phyloP scores from a whole-genome alignment of 2,888 invertebrate genomes.

The Phortica magna region DNA sequence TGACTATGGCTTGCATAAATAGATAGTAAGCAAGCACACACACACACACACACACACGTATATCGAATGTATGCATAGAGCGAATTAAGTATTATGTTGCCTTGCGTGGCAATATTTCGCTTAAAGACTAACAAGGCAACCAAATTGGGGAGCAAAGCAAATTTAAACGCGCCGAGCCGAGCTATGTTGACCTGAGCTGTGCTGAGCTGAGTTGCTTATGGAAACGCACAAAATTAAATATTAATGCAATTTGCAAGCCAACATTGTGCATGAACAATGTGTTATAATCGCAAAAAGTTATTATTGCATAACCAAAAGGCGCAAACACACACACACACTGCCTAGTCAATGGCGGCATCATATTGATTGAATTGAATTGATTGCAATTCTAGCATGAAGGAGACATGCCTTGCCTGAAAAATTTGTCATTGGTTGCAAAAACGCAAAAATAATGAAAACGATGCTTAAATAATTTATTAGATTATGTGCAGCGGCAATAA shows the following conservation, averaged over 20 bases:
- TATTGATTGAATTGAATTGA: slow-evolving; percentile 24
- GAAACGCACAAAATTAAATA: slow-evolving; percentile 27
- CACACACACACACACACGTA: not conserved
- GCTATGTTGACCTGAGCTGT: not conserved
- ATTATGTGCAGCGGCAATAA: slow-evolving; percentile 25
- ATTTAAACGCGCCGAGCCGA: not conserved
- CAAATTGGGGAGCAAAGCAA: not conserved
- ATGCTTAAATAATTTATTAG: slow-evolving; percentile 52
- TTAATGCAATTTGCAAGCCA: slow-evolving; percentile 25
- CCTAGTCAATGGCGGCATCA: not conserved
- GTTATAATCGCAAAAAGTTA: slow-evolving; percentile 32
- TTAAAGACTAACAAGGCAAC: not conserved
- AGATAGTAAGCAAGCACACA: slow-evolving; percentile 4
- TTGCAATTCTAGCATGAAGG: slow-evolving; percentile 7
- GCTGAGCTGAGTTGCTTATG: not conserved
- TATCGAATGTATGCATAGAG: not conserved
- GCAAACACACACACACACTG: not conserved
- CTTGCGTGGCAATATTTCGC: not conserved
- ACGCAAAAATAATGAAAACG: slow-evolving; percentile 49
- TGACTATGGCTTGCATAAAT: not conserved
- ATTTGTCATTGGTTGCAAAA: not conserved
- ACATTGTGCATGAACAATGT: not conserved
- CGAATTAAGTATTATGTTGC: not conserved
- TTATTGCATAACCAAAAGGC: not conserved
- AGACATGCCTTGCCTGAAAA: not conserved